Evolutionary conservation across 2,113 vertebrate species (phyloP), one percentile per base, ranked within the genome.

Genomic region (Perca schrenkii): DNA sequence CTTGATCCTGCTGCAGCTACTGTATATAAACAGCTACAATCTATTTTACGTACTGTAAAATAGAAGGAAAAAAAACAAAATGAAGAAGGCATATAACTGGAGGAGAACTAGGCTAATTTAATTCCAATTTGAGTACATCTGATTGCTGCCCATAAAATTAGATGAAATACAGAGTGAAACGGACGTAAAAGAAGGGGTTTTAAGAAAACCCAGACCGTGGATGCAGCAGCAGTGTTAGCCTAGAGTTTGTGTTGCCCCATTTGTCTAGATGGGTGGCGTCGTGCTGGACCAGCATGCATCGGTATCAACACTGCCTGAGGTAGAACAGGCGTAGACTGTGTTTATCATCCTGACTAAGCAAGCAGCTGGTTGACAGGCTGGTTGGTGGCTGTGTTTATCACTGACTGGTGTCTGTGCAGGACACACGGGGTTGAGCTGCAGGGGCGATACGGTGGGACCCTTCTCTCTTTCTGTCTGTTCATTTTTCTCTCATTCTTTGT

Each of bases 341-440:
- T 79, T 84, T 72, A 80, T 88, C 75, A 62, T 62, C 66, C 36
- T 58, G 34, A 82, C 78, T 66, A 53, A 88, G 64, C 50, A 68
- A 73, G 58, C 76, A 75, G 79, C 80, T 73, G 66, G 62, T 43
- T 34, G 56, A 79, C 60, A 60, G 53, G 69, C 69, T 75, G 57
- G n/a, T 58, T 79, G 67, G 76, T 74, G 46, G 21, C 65, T 67
- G 70, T 49, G 43, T 64, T 82, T 79, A 74, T 72, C 40, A 53
- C 57, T 76, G 49, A 58, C 50, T 40, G 25, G 46, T 80, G 58
- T 82, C 74, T 64, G 71, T 74, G 31, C 12, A 66, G n/a, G 65
- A 74, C 46, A 57, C 36, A 58, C 15, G 85, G 28, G 80, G 94
- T 95, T 95, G 84, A 49, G 87, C 94, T 19, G 92, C 93, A 80